Base-by-base conservation (phyloP, 1,140 invertebrate species). In the Ptiloglossa arizonensis region DNA sequence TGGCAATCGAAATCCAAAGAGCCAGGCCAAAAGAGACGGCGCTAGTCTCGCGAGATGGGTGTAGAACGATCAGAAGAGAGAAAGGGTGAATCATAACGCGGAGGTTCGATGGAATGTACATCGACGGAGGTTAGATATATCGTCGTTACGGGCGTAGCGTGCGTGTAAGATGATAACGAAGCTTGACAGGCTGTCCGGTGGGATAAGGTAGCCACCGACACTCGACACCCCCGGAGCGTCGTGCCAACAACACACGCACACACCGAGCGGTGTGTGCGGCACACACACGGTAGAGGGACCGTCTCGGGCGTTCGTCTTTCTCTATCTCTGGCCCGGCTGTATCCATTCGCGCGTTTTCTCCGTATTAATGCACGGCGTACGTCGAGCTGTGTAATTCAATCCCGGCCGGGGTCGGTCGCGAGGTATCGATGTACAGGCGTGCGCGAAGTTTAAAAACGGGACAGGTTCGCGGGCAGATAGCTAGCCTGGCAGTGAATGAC, bases 141-240 rank as follows among this genome's bases (percentile, higher is more conserved):
- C 74, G 76, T 73, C 74, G 72, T 80, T 79, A 82, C 66, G 66
- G 71, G 60, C 71, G 78, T 86, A 89, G 80, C 70, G 75, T 80
- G 85, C 59, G 79, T 90, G 90, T 90, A 92, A 92, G 89, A 87
- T 66, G 89, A 91, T 92, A 92, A 91, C 78, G 90, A 90, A 87
- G 90, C 86, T 89, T 91, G 91, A 92, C 90, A 90, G 88, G 89
- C 89, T 90, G 87, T 89, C 87, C 83, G 81, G 80, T 87, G 85
- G 86, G 86, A 90, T 90, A 86, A 91, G 87, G 86, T 89, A 87
- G 89, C 91, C 82, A 87, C 87, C 79, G 91, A 90, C 69, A 92
- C 79, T 89, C 79, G 90, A 92, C 87, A 92, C 88, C 87, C 82
- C 73, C 46, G 59, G 79, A 68, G 66, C 77, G 75, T 83, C 80